phyloP scores from a whole-genome alignment of 53 echinoderm and acorn worm genomes.

The Echinometra lucunter region DNA sequence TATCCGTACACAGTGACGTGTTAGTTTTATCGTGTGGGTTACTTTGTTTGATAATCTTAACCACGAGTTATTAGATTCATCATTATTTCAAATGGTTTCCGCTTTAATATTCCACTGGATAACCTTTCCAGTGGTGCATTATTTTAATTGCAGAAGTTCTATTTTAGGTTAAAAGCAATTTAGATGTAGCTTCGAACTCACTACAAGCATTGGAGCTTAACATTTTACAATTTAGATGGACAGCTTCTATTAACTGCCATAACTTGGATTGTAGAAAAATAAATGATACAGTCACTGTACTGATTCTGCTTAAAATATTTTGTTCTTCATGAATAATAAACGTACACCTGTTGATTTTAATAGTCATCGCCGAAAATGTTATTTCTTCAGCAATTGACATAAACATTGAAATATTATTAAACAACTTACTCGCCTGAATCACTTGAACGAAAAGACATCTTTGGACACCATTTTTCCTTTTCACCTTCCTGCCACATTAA shows the following conservation, averaged over 20 bases:
- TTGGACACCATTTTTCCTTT: too few species aligned
- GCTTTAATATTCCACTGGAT: not conserved
- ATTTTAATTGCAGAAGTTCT: not conserved
- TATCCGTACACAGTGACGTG: not conserved
- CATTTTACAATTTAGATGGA: not conserved
- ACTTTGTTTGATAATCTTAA: not conserved
- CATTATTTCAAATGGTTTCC: not conserved
- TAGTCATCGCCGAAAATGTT: too few species aligned
- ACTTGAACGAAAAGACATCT: too few species aligned
- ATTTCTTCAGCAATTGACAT: too few species aligned
- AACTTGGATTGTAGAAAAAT: not conserved
- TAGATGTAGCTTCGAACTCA: not conserved
- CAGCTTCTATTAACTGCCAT: not conserved
- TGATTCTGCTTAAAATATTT: too few species aligned
- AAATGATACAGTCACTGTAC: not conserved
- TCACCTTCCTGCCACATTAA: too few species aligned
- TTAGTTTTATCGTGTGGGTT: not conserved
- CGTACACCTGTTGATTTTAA: too few species aligned
- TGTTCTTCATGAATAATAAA: too few species aligned
- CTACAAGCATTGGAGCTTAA: not conserved
- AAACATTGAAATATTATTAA: too few species aligned
- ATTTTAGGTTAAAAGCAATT: not conserved
- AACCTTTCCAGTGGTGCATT: not conserved
- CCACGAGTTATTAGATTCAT: not conserved
- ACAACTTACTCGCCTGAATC: too few species aligned